Percentiles rank a stretch among this genome's conserved stretches.
Evolutionary conservation across 2,797 vertebrate species (phyloP).

Genomic region (Epinephelus coioides): DNA sequence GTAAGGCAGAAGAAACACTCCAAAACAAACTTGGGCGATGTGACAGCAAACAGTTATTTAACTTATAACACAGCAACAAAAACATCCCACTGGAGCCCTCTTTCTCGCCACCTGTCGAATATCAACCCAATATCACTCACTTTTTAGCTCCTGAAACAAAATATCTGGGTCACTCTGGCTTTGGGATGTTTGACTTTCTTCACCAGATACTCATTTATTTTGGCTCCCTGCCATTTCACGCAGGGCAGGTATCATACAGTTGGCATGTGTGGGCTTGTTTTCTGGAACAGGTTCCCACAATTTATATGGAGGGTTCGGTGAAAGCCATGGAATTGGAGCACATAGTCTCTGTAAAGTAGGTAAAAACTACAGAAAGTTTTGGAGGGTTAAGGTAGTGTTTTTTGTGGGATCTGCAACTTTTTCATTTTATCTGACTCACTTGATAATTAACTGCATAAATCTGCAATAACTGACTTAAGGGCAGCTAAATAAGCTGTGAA

Average conservation of each 20-base stretch:
- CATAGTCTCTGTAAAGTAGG: not conserved
- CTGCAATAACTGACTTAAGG: no score
- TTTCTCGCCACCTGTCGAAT: constrained; percentile 9
- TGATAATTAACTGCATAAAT: no score
- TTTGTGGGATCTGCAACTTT: not conserved
- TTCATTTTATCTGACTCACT: not conserved
- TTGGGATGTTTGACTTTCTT: constrained; percentile 30
- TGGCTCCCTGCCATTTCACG: constrained; percentile 38
- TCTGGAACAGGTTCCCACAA: constrained; percentile 48
- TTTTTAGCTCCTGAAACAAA: constrained; percentile 12
- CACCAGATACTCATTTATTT: constrained; percentile 16
- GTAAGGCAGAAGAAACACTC: not conserved
- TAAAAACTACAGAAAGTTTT: not conserved
- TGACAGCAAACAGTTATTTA: not conserved
- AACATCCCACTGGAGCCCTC: not conserved
- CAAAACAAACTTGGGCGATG: not conserved
- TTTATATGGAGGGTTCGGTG: constrained; percentile 26
- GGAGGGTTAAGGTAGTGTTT: not conserved
- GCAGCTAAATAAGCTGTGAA: no score
- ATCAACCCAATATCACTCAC: constrained; percentile 5
- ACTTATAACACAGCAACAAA: not conserved
- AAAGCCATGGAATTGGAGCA: not conserved
- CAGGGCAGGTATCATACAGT: constrained; percentile 26
- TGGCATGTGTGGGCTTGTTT: constrained; percentile 41
- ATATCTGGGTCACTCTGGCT: constrained; percentile 47